Base-by-base conservation (phyloP, 1,140 invertebrate genomes). In the Ceratosolen fusciceps region DNA sequence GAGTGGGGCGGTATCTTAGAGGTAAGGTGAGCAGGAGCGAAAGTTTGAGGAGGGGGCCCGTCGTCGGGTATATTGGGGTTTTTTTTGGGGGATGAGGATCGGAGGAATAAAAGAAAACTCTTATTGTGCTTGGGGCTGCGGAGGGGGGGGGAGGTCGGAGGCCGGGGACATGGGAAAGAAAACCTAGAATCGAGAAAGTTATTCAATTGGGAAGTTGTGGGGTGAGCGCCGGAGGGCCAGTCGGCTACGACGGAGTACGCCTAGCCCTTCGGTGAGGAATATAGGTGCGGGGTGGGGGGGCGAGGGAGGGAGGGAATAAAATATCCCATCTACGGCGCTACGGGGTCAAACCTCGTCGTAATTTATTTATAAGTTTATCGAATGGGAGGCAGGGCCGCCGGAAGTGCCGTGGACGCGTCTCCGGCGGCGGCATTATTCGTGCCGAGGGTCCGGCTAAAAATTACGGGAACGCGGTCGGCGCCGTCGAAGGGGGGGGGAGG, bases 321-420 rank as follows among this genome's bases (percentile, higher is more conserved):
- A n/a, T n/a, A n/a, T n/a, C n/a, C n/a, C n/a, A n/a, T n/a, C n/a
- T n/a, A n/a, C 39, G 2, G 5, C 19, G n/a, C 39, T 12, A 29
- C 68, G 29, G 39, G 67, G 47, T 52, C 37, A 47, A 74, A 67
- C 72, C 74, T 83, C 81, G 82, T 83, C 81, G 82, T 84, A 85
- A 84, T 85, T 85, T 83, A n/a, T n/a, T n/a, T n/a, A n/a, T n/a
- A 85, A 83, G 82, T 84, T 84, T 83, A 85, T 85, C 83, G 83
- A 83, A 81, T 65, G 70, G 77, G 70, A 62, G 79, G 83, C 82
- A 43, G 70, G 79, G 83, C 82, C 54, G 79, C 80, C 80, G 75
- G n/a, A n/a, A 74, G 81, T 56, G 56, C 60, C 70, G 12, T 77
- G 43, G 74, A 76, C 79, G 77, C 75, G 81, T 81, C 82, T 68